Percentiles rank a stretch among this genome's conserved stretches.
These are phyloP conservation scores for Aepyceros melampus DNA, from an alignment of 2,113 vertebrate species.

Conservation along the genomic window DNA sequence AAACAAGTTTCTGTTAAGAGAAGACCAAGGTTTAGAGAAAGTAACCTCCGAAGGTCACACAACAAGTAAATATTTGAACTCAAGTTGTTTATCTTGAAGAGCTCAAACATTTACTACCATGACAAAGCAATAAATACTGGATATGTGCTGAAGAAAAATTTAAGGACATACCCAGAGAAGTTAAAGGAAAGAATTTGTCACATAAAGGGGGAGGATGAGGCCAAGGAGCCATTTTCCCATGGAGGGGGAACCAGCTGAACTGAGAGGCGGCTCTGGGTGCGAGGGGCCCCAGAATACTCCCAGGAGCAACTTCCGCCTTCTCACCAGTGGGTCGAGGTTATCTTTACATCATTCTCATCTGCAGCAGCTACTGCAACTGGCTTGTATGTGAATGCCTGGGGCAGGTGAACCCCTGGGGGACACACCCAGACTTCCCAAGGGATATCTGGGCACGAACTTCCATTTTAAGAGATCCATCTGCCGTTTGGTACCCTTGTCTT, in stretches of 20 bases:
- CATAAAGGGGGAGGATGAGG: background rate
- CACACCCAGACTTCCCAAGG: background rate
- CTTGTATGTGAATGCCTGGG: background rate
- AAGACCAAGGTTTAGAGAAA: background rate
- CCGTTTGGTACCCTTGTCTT: background rate
- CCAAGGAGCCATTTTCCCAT: background rate
- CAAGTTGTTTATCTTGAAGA: background rate
- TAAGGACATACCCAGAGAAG: background rate
- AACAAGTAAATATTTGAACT: background rate
- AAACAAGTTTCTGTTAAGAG: background rate
- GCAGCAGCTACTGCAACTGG: too few species aligned
- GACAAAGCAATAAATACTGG: background rate
- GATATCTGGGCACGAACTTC: background rate
- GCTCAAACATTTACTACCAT: background rate
- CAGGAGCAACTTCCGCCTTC: background rate
- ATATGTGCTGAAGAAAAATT: background rate
- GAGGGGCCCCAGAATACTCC: too few species aligned
- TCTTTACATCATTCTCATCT: background rate
- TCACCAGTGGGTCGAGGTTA: accelerated
- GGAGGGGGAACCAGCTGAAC: background rate
- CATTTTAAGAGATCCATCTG: background rate
- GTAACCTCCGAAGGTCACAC: background rate
- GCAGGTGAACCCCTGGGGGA: background rate
- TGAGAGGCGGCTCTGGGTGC: background rate
- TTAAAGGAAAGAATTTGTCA: background rate